Evolutionary conservation across 2,888 invertebrate species (phyloP).

Genomic region (Archips xylosteana): DNA sequence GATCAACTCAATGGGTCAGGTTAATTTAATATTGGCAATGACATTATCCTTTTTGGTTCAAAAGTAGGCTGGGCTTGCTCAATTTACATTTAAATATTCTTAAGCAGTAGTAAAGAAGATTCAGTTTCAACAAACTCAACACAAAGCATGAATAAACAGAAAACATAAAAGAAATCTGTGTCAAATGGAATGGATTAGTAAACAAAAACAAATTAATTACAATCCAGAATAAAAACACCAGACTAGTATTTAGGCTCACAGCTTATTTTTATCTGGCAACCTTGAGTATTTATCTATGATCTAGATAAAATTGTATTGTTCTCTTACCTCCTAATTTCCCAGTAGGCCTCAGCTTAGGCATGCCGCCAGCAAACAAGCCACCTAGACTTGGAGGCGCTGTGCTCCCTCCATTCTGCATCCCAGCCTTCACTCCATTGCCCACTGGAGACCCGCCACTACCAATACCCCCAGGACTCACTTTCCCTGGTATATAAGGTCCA

Average conservation of each 20-base stretch:
- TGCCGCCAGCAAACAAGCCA: slow-evolving; percentile 92
- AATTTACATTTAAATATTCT: no score
- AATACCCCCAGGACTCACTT: slow-evolving; percentile 66
- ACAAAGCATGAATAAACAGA: background rate
- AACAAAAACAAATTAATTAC: background rate
- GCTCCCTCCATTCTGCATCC: slow-evolving; percentile 72
- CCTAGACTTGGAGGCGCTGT: slow-evolving; percentile 83
- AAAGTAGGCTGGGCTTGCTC: background rate
- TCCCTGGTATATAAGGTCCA: slow-evolving; percentile 91
- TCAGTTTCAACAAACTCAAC: background rate
- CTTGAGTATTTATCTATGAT: background rate
- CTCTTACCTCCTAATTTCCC: slow-evolving; percentile 82
- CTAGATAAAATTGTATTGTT: slow-evolving; percentile 9
- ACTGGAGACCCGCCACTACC: slow-evolving; percentile 60
- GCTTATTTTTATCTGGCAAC: background rate
- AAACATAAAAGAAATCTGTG: background rate
- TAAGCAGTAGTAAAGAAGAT: background rate
- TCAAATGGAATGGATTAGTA: background rate
- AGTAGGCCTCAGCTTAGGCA: slow-evolving; percentile 92
- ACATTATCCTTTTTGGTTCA: background rate
- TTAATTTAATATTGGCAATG: background rate
- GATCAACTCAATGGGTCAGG: background rate
- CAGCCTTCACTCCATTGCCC: slow-evolving; percentile 67
- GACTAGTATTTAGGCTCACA: background rate
- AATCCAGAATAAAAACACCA: background rate